Evolutionary conservation across 2,797 vertebrate genomes (phyloP), one percentile per base, ranked within the genome.

Genomic region (Arctocebus calabarensis): DNA sequence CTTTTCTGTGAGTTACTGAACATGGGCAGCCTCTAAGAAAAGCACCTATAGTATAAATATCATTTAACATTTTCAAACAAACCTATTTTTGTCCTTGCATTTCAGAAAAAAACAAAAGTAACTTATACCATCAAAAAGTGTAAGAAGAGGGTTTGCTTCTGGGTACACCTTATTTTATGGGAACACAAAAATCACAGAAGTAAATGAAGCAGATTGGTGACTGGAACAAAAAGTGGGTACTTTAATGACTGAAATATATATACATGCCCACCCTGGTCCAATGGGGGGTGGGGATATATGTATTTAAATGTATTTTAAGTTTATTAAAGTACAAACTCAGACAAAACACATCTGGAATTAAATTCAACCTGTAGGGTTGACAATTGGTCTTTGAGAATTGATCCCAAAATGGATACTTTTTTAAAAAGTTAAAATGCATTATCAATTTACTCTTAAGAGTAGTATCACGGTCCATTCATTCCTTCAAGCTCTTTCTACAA

Each of bases 221-320:
- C 20, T 4, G 3, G 13, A 5, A 7, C 19, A 70, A 81, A 2
- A 64, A 1, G 16, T 1, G 11, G 14, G 4, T 1, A 32, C 9
- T 2, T n/a, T 11, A 17, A 14, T 34, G 27, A 19, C 29, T 91
- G 32, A 32, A 25, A 83, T 62, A 16, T 25, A 2, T 3, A 74
- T 6, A 3, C 14, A 52, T 4, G 16, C 48, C 0, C 25, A 32
- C 2, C 14, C 68, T 3, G 2, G 32, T 34, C 75, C 37, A 43
- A 71, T 73, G 3, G 2, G 16, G 48, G 48, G 14, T 52, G 14
- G 48, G 48, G 48, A 14, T 52, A 14, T 52, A 52, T 52, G 14
- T 16, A 57, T 29, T 52, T 59, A 48, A 57, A 77, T 19, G 17
- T 43, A n/a, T 71, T 61, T 87, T 64, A 20, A 78, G 16, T 59